Evolutionary conservation across 2,888 invertebrate species (phyloP), one percentile per base, ranked within the genome.

Genomic region (Creontiades dilutus): DNA sequence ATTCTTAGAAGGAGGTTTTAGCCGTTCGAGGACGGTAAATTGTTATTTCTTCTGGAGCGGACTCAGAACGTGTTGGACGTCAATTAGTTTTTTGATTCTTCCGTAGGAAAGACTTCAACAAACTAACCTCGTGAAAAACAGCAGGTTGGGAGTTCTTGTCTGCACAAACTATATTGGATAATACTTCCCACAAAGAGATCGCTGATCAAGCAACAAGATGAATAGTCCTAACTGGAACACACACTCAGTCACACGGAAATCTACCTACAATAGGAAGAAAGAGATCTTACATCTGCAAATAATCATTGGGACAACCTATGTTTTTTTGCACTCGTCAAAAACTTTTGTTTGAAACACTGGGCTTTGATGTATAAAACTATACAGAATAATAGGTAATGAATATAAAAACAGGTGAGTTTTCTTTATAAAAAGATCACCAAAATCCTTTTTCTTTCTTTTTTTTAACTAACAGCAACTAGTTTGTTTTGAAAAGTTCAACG

Each of bases 301-400:
- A 80, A 75, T 80, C 78, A 80, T 82, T 82, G 82, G 48, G 52
- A 82, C 52, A 82, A 52, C 82, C 52, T 52, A 52, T 5, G 16
- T 82, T 48, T 52, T 48, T 82, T 82, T 82, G 82, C 52, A 82
- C 82, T 52, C 48, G 48, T 52, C 82, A 82, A 82, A 52, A 78
- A 23, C 23, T 68, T 68, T 68, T 68, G 68, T 68, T 68, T 68
- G 37, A 80, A 52, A 82, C 82, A 82, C 82, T 48, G 82, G 82
- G 82, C 52, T 82, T 52, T 78, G 68, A 68, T 68, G 4, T 13
- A 78, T 78, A 13, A 84, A 52, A 84, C 57, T 52, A 27, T 84
- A 27, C 27, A 55, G 27, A 47, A 19, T 84, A 28, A 52, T 28
- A 84, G 27, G 28, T 23, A 84, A 57, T 28, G 57, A 84, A 52